These are phyloP conservation scores for Epizoanthus rinbou DNA, from an alignment of 92 coral and sea anemone species.

Conservation along the genomic window DNA sequence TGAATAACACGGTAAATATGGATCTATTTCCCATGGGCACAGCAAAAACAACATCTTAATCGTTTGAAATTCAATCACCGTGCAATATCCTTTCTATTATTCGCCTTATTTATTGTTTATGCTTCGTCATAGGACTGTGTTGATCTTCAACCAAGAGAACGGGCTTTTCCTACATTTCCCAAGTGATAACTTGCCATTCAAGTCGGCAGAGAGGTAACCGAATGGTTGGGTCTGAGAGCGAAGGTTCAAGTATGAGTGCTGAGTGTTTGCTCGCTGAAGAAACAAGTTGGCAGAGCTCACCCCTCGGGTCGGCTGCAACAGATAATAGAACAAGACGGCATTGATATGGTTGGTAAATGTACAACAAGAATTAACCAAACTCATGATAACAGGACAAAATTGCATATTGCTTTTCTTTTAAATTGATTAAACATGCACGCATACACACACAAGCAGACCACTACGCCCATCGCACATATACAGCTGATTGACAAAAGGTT, in stretches of 20 bases:
- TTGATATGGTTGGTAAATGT: background rate
- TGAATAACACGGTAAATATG: too few species aligned
- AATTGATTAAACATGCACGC: too few species aligned
- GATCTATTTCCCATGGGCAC: too few species aligned
- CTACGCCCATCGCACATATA: too few species aligned
- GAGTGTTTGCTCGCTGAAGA: conserved; percentile 10
- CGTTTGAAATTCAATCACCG: too few species aligned
- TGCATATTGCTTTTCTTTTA: too few species aligned
- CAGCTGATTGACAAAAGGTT: too few species aligned
- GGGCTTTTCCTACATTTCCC: conserved; percentile 9
- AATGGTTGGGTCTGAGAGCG: conserved; percentile 27
- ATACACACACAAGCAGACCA: too few species aligned
- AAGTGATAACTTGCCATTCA: conserved; percentile 1
- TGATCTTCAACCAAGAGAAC: conserved; percentile 30
- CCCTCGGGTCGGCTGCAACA: conserved; percentile 21
- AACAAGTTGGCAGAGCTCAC: conserved; percentile 23
- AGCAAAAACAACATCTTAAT: too few species aligned
- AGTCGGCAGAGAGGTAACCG: conserved; percentile 30
- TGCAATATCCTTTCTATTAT: too few species aligned
- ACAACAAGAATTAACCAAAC: background rate
- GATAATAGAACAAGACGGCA: background rate
- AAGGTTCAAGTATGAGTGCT: conserved; percentile 27
- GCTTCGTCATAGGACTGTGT: background rate
- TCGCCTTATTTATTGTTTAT: background rate
- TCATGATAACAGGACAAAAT: too few species aligned